Evolutionary conservation across 2,888 invertebrate genomes (phyloP).

Genomic region (Xanthia icteritia): DNA sequence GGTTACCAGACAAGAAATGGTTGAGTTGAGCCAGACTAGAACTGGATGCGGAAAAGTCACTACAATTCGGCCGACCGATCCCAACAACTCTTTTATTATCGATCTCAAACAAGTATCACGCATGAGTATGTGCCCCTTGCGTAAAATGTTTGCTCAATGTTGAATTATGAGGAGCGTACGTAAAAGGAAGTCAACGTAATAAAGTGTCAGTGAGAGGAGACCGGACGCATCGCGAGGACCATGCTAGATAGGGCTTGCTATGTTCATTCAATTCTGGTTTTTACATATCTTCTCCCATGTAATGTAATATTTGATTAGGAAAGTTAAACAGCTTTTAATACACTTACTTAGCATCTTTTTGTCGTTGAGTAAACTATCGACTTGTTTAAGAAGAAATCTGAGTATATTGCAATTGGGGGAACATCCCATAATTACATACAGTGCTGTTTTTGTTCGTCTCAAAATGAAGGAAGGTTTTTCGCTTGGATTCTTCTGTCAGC

Average conservation of each 20-base stretch:
- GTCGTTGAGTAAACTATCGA: neutral
- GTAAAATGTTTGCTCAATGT: constrained; percentile 29
- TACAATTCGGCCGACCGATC: neutral
- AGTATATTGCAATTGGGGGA: neutral
- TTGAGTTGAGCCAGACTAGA: neutral
- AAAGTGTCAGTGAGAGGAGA: constrained; percentile 80
- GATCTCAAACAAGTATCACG: constrained; percentile 4
- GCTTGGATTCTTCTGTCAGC: too few species aligned
- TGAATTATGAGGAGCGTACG: constrained; percentile 65
- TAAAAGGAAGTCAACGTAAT: constrained; percentile 78
- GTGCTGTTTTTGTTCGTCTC: neutral
- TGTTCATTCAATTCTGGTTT: constrained; percentile 9
- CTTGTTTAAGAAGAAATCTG: neutral
- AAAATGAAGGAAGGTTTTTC: neutral
- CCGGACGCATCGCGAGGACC: constrained; percentile 36
- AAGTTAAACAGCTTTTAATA: neutral
- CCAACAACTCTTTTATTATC: neutral
- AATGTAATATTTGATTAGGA: neutral
- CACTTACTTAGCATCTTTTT: neutral
- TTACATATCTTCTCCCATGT: neutral
- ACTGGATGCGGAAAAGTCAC: neutral
- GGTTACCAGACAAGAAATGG: neutral
- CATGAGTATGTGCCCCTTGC: constrained; percentile 23
- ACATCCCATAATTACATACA: neutral
- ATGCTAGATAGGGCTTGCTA: constrained; percentile 31